Evolutionary conservation across 2,113 vertebrate genomes (phyloP), one percentile per base, ranked within the genome.

Genomic region (Pogona vitticeps): DNA sequence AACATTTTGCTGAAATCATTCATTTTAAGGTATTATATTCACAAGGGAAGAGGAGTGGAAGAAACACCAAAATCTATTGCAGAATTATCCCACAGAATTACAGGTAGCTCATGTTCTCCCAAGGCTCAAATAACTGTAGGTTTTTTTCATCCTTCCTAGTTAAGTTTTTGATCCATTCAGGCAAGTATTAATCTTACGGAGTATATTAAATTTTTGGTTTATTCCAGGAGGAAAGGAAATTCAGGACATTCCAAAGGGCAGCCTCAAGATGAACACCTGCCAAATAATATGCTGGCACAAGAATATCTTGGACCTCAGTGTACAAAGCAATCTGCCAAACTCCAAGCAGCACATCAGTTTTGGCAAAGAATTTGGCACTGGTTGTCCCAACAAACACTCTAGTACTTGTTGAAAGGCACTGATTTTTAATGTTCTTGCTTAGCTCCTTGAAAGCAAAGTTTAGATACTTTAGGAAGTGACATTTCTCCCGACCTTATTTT

Each of bases 91-190:
- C 59, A 26, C 1, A 71, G 61, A 20, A 61, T 33, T 0, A 0
- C 58, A 26, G 40, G 36, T 15, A 33, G 10, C 40, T 4, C 3
- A 0, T 0, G 0, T 0, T 0, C 0, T 36, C 8, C 78, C 61
- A 12, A 8, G 23, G 1, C 3, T 33, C 76, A 73, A 80, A 75
- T 80, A 65, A 56, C 77, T 73, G 14, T 33, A 28, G 20, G 2
- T 17, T 68, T 0, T n/a, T 52, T 0, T 3, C 0, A 17, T 76
- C 42, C 79, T 21, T 80, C 82, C 83, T 52, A 23, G 18, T 13
- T 31, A 38, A 75, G 2, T 77, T 89, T 7, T 1, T 18, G 71
- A 67, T n/a, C 58, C n/a, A 80, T 80, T 56, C 56, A 73, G 65
- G n/a, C 38, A 42, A 76, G 56, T 28, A 18, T 63, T 26, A 1